A percentile compares a stretch with the other conserved stretches of the same genome.
Evolutionary conservation across 2,113 vertebrate genomes (phyloP).

Genomic region (Megaceryle torquata): DNA sequence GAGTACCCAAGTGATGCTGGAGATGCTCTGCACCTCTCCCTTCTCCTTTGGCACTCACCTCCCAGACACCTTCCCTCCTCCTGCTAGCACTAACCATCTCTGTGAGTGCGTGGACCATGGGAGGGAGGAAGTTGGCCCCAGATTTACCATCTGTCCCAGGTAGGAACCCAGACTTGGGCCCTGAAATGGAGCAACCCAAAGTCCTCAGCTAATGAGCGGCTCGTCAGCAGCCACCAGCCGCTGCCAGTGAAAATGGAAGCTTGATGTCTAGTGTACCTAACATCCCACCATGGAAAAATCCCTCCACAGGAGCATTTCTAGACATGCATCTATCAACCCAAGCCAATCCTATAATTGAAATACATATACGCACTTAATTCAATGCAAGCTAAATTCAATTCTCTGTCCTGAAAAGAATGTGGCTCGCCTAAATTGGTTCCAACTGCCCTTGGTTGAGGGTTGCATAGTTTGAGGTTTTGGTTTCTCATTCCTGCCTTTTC

Average conservation of each 20-base stretch:
- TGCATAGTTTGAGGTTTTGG: background rate
- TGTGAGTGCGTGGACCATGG: fast-evolving
- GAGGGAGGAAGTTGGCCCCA: background rate
- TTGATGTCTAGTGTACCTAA: background rate
- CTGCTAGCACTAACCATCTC: fast-evolving
- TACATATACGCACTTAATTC: background rate
- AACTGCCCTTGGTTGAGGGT: background rate
- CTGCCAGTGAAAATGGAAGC: background rate
- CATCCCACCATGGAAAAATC: background rate
- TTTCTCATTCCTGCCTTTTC: background rate
- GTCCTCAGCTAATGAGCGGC: background rate
- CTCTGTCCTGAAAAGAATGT: background rate
- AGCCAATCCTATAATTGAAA: background rate
- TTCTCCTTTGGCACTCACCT: background rate
- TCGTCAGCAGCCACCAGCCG: background rate
- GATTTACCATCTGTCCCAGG: fast-evolving
- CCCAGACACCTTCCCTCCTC: background rate
- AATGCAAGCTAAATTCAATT: background rate
- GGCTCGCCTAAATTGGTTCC: background rate
- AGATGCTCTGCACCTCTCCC: background rate
- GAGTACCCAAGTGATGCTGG: background rate
- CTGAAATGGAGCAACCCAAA: background rate
- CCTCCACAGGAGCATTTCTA: background rate
- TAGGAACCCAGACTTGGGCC: background rate
- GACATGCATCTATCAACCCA: background rate